Base-by-base conservation (phyloP, 2,113 vertebrate species). In the Verasper variegatus region DNA sequence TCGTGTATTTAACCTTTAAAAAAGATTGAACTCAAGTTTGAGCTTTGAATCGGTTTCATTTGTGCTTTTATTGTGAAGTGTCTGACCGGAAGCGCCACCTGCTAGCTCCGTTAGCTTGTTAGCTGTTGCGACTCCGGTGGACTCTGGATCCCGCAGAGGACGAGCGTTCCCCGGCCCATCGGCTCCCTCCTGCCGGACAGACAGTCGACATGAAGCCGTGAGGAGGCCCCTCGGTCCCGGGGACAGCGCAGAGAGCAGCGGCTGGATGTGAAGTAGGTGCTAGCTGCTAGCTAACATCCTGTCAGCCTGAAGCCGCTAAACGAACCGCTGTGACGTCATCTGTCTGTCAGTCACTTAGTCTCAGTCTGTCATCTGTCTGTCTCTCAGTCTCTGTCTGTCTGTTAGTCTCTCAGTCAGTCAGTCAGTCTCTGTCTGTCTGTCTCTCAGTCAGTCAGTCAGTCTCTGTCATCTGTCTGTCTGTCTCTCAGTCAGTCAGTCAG, bases 21-120 rank as follows among this genome's bases (percentile, higher is more conserved):
- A 40, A 40, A 2, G 2, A 40, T 40, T 12, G 9, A 9, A 40
- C 12, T 40, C 37, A 0, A n/a, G 7, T 2, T n/a, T 52, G 9
- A 20, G 2, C 21, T 2, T 56, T 20, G 20, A 40, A 40, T 40
- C 52, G 23, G 49, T 52, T 20, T 55, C 23, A 18, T 3, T 24
- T 2, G 23, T 6, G 64, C 49, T 72, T 82, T 91, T 84, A 15
- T 82, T 82, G 3, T 83, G 51, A 74, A 84, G 66, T 3, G 1
- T 2, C 0, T 0, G 0, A 52, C 42, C 85, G 85, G 85, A 86
- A 60, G 42, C 24, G 2, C 0, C 0, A 0, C 0, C 2, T 2
- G 4, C 62, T 67, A 83, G 45, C 58, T n/a, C 1, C 2, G 58
- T n/a, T 45, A 72, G 54, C 80, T 85, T 82, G 21, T 23, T 27